Percentiles rank a stretch among this genome's conserved stretches.
phyloP scores from a whole-genome alignment of 2,797 vertebrate species.

The Salmo trutta region DNA sequence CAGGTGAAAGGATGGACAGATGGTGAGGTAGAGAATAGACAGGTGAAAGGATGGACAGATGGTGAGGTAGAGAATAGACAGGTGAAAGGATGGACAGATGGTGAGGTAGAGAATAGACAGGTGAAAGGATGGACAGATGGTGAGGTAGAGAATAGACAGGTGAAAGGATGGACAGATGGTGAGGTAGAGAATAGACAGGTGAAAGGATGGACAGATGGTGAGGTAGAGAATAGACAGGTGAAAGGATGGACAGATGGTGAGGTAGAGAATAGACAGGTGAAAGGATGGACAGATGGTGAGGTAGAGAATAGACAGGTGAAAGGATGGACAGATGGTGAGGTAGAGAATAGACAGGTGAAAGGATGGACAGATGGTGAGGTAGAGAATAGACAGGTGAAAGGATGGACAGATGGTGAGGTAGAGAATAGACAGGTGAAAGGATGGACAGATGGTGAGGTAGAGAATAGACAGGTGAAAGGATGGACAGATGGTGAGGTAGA shows the following conservation, averaged over 20 bases:
- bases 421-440: neutral
- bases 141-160: neutral
- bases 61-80: no score
- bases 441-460: neutral
- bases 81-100: no score
- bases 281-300: no score
- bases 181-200: neutral
- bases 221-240: neutral
- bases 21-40: neutral
- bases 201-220: neutral
- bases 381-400: neutral
- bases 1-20: neutral
- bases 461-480: slow-evolving; percentile 1
- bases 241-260: neutral
- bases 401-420: neutral
- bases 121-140: slow-evolving; percentile 8
- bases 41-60: slow-evolving; percentile 1
- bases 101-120: no score
- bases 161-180: neutral
- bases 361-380: neutral
- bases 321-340: neutral
- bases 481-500: no score
- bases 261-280: neutral
- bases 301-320: neutral
- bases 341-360: neutral